phyloP scores from a whole-genome alignment of 2,113 vertebrate genomes.

The Malurus elegans region DNA sequence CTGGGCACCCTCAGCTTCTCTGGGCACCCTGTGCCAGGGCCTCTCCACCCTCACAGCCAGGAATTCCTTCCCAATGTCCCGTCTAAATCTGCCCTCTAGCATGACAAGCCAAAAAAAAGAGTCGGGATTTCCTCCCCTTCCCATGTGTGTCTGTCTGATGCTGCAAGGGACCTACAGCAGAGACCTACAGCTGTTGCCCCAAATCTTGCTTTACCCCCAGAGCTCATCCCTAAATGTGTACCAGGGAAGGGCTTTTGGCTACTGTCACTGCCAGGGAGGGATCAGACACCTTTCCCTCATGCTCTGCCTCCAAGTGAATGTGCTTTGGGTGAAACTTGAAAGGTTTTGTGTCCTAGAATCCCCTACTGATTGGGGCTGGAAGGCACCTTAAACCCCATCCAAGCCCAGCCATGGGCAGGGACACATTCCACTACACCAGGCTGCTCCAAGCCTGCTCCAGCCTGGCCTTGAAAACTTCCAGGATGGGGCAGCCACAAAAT shows the following conservation, averaged over 20 bases:
- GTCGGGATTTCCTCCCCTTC: neutral
- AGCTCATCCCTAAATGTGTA: neutral
- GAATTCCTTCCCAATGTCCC: neutral
- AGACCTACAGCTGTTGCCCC: neutral
- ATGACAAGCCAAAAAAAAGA: neutral
- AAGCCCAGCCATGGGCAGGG: neutral
- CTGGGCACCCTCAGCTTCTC: neutral
- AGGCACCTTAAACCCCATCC: neutral
- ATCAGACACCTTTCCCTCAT: neutral
- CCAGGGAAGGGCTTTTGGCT: neutral
- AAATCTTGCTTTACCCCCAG: neutral
- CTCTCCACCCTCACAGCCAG: accelerated
- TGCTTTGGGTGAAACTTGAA: neutral
- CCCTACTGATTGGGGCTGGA: no score
- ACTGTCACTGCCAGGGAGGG: neutral
- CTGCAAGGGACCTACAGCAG: neutral
- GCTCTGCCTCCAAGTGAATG: neutral
- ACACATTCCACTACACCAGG: neutral
- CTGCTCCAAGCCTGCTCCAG: neutral
- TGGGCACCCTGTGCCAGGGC: neutral
- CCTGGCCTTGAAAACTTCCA: neutral
- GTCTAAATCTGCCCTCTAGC: neutral
- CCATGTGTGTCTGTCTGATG: no score
- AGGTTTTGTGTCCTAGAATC: neutral
- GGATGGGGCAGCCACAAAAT: neutral